A percentile compares a stretch with the other conserved stretches of the same genome.
phyloP scores from a whole-genome alignment of 1,140 invertebrate genomes.

The Diabrotica undecimpunctata region DNA sequence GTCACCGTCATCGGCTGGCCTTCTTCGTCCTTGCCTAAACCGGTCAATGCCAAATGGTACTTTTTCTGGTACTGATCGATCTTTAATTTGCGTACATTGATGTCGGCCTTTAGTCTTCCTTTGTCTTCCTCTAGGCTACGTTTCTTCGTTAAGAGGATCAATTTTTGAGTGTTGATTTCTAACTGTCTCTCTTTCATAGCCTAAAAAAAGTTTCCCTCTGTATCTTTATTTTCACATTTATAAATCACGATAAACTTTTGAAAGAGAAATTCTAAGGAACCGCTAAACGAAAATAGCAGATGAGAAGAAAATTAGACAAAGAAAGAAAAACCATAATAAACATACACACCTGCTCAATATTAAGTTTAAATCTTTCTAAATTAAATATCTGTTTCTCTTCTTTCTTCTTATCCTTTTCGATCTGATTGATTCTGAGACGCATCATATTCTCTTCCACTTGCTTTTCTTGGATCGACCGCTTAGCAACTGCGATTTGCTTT shows the following conservation, averaged over 20 bases:
- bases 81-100: slow-evolving; percentile 54
- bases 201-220: slow-evolving; percentile 41
- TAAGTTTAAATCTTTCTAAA: slow-evolving; percentile 56
- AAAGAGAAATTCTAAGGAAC: no score
- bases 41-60: slow-evolving; percentile 35
- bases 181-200: slow-evolving; percentile 61
- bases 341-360: slow-evolving; percentile 51
- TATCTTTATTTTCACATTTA: not conserved
- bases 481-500: slow-evolving; percentile 51
- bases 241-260: no score
- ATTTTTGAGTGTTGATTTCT: slow-evolving; percentile 59
- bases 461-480: slow-evolving; percentile 49
- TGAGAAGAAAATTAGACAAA: no score
- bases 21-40: slow-evolving; percentile 55
- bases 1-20: slow-evolving; percentile 59
- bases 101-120: slow-evolving; percentile 53
- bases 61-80: slow-evolving; percentile 59
- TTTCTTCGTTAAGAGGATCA: slow-evolving; percentile 56
- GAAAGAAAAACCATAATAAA: not conserved
- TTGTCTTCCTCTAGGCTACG: slow-evolving; percentile 56
- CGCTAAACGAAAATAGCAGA: no score
- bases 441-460: slow-evolving; percentile 63
- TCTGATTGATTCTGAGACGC: slow-evolving; percentile 55
- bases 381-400: slow-evolving; percentile 56
- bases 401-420: slow-evolving; percentile 53